phyloP scores from a whole-genome alignment of 2,888 invertebrate species.

The Conops quadrifasciatus region DNA sequence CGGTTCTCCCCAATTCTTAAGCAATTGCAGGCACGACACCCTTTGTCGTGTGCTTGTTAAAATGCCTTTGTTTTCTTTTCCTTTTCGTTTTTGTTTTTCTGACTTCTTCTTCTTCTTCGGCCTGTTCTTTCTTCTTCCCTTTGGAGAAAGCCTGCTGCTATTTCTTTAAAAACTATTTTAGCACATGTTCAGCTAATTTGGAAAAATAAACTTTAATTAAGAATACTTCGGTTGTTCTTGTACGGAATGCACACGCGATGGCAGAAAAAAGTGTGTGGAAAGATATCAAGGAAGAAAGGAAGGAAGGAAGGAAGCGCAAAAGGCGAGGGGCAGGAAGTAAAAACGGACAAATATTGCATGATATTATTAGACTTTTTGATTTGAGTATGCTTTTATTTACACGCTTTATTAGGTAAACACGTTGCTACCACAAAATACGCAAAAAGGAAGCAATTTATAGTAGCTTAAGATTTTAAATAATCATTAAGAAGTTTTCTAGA shows the following conservation, averaged over 20 bases:
- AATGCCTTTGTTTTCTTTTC: not conserved
- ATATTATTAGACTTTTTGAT: too few species aligned
- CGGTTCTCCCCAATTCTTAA: not conserved
- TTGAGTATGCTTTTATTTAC: too few species aligned
- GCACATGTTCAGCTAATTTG: conserved; percentile 23
- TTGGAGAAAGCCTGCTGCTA: not conserved
- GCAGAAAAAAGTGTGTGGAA: not conserved
- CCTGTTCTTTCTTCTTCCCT: not conserved
- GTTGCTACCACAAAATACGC: too few species aligned
- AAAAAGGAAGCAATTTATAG: too few species aligned
- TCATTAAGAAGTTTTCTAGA: too few species aligned
- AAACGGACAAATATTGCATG: not conserved
- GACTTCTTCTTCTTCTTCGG: not conserved
- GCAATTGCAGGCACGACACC: not conserved
- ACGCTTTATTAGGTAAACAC: not conserved
- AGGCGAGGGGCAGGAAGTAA: not conserved
- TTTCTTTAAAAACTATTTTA: conserved; percentile 18
- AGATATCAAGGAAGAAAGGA: not conserved
- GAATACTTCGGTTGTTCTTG: not conserved
- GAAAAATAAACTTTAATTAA: not conserved
- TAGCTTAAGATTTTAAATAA: too few species aligned
- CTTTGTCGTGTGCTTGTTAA: conserved; percentile 2
- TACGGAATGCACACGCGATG: not conserved
- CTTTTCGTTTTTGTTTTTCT: not conserved
- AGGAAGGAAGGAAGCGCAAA: not conserved